These are phyloP conservation scores for Zeuzera pyrina DNA, from an alignment of 2,888 invertebrate genomes.

Conservation along the genomic window DNA sequence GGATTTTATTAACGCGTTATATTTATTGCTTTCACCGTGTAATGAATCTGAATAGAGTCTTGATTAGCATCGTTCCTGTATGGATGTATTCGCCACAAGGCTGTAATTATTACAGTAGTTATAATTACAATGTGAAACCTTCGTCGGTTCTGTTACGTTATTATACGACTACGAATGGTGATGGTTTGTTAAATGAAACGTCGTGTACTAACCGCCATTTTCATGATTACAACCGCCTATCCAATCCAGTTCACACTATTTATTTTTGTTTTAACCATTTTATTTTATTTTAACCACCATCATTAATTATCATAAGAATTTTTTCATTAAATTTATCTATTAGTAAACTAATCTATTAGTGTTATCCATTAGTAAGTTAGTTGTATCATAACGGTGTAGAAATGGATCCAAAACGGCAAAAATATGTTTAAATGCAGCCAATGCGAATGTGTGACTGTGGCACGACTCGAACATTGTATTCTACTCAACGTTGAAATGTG, in stretches of 20 bases:
- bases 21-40: constrained; percentile 64
- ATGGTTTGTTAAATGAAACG: constrained; percentile 68
- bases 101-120: constrained; percentile 65
- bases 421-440: too few species aligned
- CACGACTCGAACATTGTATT: constrained; percentile 47
- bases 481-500: constrained; percentile 66
- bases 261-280: too few species aligned
- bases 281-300: constrained; percentile 24
- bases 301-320: constrained; percentile 6
- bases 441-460: constrained; percentile 38
- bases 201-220: constrained; percentile 43
- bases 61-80: constrained; percentile 58
- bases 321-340: constrained; percentile 1
- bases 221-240: constrained; percentile 52
- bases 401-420: constrained; percentile 3
- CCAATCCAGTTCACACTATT: constrained; percentile 32
- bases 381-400: too few species aligned
- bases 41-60: constrained; percentile 61
- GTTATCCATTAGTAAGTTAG: too few species aligned
- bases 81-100: constrained; percentile 44
- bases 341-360: not conserved
- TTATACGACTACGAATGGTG: constrained; percentile 49
- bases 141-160: constrained; percentile 45
- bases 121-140: constrained; percentile 62
- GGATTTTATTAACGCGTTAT: constrained; percentile 63